Conservation (phyloP, 2,113 vertebrate species). For the Bolborhynchus lineola region DNA sequence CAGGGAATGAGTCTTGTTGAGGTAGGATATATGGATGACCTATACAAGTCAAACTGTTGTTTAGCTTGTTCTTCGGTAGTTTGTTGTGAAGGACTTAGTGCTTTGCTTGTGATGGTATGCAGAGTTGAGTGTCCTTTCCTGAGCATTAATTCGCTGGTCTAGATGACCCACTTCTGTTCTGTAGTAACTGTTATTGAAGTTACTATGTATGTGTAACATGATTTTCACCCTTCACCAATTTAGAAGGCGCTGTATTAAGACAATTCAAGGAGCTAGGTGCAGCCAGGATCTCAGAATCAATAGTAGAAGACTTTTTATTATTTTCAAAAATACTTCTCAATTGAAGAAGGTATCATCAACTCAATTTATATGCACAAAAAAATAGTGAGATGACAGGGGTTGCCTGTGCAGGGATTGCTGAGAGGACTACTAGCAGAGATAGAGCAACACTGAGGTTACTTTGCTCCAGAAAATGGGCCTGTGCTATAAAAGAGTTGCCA, state of each 20-base stretch:
- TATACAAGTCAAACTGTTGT: neutral
- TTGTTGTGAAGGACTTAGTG: neutral
- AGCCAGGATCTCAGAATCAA: neutral
- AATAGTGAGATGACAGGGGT: neutral
- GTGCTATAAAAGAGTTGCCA: neutral
- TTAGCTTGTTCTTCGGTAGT: neutral
- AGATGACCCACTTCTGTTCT: neutral
- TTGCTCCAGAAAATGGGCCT: neutral
- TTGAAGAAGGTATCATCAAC: neutral
- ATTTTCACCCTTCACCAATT: neutral
- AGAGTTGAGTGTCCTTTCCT: neutral
- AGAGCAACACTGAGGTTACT: neutral
- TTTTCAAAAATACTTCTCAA: neutral
- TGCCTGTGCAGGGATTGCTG: neutral
- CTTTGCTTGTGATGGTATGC: neutral
- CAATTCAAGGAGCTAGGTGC: neutral
- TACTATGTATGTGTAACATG: fast-evolving
- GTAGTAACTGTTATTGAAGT: neutral
- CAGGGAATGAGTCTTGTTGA: neutral
- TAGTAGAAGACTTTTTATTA: neutral
- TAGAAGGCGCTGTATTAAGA: neutral
- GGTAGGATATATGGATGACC: neutral
- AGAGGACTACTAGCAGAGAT: neutral
- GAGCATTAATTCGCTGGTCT: neutral
- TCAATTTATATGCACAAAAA: neutral